Evolutionary conservation across 2,797 vertebrate genomes (phyloP), one percentile per base, ranked within the genome.

Genomic region (Malacoraja senta): DNA sequence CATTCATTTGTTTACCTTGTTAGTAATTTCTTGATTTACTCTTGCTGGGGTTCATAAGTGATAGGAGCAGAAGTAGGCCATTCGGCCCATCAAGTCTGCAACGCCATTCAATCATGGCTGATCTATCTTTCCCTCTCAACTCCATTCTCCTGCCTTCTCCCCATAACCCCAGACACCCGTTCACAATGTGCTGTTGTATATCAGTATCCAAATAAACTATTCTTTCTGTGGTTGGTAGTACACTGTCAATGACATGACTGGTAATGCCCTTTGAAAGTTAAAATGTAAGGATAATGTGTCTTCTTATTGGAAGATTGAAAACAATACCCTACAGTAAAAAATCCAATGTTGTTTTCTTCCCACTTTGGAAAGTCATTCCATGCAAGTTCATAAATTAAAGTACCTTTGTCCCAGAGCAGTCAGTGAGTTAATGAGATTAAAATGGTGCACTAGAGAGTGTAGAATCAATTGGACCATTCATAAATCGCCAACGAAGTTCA

Each of bases 321-420:
- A 63, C 83, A 88, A 68, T 68, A 8, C 8, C 29, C 58, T 86
- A 12, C 61, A 65, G 81, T 65, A 32, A 86, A 86, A 86, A 13
- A 63, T 88, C n/a, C 13, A 32, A 88, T 63, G 61, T 8, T 63
- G 29, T 17, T 88, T 65, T 68, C 63, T 17, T 68, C 84, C 17
- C 84, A 88, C 17, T 63, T 63, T 68, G 32, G 84, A 65, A 88
- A 88, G 35, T 88, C 35, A 88, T 88, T 88, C n/a, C 21, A 21
- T 21, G 17, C 84, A 88, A 65, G 17, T 88, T 88, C 17, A 68
- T 88, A 68, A 65, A 88, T 88, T 65, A 0, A 61, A 84, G 13
- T n/a, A 88, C 32, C 15, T 68, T 88, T 88, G 61, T 68, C n/a
- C 61, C 7, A 58, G 29, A 86, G 83, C 29, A 63, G 29, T 86